Base-by-base conservation (phyloP, 2,113 vertebrate species). In the Stigmatopora nigra region DNA sequence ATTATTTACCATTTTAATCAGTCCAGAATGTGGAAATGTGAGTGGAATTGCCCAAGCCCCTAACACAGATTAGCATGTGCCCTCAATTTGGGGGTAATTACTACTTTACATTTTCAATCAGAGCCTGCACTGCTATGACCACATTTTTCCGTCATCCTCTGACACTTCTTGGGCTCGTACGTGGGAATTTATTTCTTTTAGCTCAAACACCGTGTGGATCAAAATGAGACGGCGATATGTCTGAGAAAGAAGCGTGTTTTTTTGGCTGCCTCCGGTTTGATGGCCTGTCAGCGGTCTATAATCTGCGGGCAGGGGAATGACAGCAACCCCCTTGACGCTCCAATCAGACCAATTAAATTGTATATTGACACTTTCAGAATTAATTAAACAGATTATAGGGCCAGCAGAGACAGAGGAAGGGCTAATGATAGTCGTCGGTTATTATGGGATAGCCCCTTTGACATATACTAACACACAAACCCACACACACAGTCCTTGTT, bases 1-100 rank as follows among this genome's bases (percentile, higher is more conserved):
- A 88, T 90, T 88, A 89, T 86, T 85, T 80, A 72, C 73, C 60
- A 64, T 86, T 90, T 90, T 89, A 91, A 91, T 90, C 86, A 88
- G 84, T 85, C 68, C 73, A 76, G 83, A 87, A 86, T 81, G 81
- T 85, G 78, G 78, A 87, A 82, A 82, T 90, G 81, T 85, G 88
- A 84, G 82, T 87, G 86, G 82, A 85, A 87, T 86, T 83, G 80
- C 64, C 78, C 78, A 88, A 87, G 88, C 84, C 88, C 53, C 87
- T 79, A 78, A 86, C 86, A 82, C 67, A 88, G 88, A 91, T 90
- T 86, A 85, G 76, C 75, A 77, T 61, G 72, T 78, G 87, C 77
- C 86, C 88, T 84, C 88, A 89, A 89, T 89, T 91, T 86, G 84
- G 75, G 67, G 87, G 71, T 86, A 89, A 90, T 90, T 88, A 87